Evolutionary conservation across 2,797 vertebrate genomes (phyloP).

Genomic region (Agapornis canus): DNA sequence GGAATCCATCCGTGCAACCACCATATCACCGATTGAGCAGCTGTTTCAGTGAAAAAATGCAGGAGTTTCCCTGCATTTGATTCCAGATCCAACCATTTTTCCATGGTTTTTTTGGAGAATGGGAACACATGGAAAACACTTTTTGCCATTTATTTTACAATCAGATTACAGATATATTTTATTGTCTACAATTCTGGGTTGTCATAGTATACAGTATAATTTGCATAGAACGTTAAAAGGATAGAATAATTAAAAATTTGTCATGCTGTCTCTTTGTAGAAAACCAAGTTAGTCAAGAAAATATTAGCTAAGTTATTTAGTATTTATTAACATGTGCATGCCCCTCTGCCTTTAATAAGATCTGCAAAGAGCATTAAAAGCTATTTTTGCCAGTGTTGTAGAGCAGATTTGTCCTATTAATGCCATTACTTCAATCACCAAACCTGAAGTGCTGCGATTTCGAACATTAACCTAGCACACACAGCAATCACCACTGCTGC

Average conservation of each 20-base stretch:
- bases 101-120: fast-evolving
- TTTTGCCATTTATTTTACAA: neutral
- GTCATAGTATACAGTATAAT: fast-evolving
- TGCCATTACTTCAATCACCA: neutral
- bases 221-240: neutral
- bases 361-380: fast-evolving
- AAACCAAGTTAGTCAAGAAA: neutral
- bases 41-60: fast-evolving
- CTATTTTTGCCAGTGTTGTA: fast-evolving
- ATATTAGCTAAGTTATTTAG: neutral
- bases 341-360: neutral
- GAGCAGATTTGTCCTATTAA: neutral
- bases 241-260: neutral
- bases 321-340: fast-evolving
- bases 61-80: fast-evolving
- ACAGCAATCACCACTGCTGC: neutral
- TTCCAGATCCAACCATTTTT: neutral
- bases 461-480: neutral
- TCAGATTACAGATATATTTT: fast-evolving
- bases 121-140: fast-evolving
- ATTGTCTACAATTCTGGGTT: fast-evolving
- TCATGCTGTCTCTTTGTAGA: neutral
- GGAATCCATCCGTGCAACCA: fast-evolving
- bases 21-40: fast-evolving
- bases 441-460: neutral